phyloP scores from a whole-genome alignment of 1,140 invertebrate genomes.

The Plodia interpunctella region DNA sequence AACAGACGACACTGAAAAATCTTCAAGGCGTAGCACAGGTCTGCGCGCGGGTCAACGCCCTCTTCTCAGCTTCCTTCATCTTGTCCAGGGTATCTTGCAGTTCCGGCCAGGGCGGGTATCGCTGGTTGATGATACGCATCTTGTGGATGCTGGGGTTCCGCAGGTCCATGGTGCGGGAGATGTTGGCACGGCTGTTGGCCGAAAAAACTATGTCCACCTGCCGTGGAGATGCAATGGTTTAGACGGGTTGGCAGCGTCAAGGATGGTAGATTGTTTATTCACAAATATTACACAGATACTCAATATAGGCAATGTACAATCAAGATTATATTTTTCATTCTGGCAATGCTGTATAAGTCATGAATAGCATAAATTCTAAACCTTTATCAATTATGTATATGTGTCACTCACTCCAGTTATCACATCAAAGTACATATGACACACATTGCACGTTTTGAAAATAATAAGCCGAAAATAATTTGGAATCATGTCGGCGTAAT shows the following conservation, averaged over 20 bases:
- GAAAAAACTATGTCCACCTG: constrained; percentile 55
- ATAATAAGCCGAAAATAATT: too few relatives aligned
- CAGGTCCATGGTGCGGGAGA: constrained; percentile 63
- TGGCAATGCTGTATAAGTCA: too few relatives aligned
- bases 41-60: constrained; percentile 36
- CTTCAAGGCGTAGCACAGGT: constrained; percentile 26
- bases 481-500: too few relatives aligned
- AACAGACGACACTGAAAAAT: background rate
- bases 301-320: too few relatives aligned
- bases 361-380: too few relatives aligned
- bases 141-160: constrained; percentile 48
- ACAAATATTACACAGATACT: too few relatives aligned
- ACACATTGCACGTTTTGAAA: too few relatives aligned
- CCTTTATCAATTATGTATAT: too few relatives aligned
- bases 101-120: constrained; percentile 61
- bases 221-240: background rate
- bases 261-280: too few relatives aligned
- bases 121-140: constrained; percentile 49
- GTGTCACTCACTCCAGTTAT: too few relatives aligned
- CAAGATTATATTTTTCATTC: too few relatives aligned
- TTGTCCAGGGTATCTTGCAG: constrained; percentile 61
- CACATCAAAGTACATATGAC: too few relatives aligned
- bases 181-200: constrained; percentile 32
- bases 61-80: constrained; percentile 49
- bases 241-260: background rate